These are phyloP conservation scores for Chelon labrosus DNA, from an alignment of 2,797 vertebrate genomes.

Conservation along the genomic window DNA sequence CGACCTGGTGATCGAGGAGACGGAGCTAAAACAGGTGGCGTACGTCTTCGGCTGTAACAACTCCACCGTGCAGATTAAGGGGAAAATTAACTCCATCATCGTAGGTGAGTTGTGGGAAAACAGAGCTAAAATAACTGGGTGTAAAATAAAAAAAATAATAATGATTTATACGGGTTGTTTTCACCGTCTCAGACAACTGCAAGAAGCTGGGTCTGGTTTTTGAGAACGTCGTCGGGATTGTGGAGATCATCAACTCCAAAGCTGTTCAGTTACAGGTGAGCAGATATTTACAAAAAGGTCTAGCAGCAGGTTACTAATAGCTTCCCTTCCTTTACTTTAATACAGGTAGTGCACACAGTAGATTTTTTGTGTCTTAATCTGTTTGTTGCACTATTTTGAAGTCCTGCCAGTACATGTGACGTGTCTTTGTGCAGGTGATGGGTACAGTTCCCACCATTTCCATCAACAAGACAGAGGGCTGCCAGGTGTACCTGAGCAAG, in stretches of 20 bases:
- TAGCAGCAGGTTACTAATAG: not conserved
- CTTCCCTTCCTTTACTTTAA: not conserved
- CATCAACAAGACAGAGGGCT: constrained; percentile 98
- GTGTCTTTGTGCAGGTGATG: constrained; percentile 86
- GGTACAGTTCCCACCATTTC: constrained; percentile 97
- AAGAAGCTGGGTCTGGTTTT: constrained; percentile 97
- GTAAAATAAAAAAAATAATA: not conserved
- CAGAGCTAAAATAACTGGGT: not conserved
- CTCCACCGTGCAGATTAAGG: constrained; percentile 94
- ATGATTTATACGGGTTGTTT: not conserved
- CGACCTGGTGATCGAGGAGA: constrained; percentile 92
- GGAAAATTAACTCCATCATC: constrained; percentile 98
- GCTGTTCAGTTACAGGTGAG: constrained; percentile 94
- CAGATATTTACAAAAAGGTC: not conserved
- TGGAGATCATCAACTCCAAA: constrained; percentile 97
- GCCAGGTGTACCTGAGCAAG: constrained; percentile 95
- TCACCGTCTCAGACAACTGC: constrained; percentile 90
- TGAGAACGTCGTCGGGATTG: constrained; percentile 96
- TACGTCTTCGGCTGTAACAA: constrained; percentile 94
- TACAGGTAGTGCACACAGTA: not conserved
- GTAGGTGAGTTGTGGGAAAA: constrained; percentile 75
- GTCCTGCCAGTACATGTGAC: not conserved
- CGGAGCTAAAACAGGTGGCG: constrained; percentile 95
- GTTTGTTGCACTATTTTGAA: not conserved
- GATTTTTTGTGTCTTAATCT: too few relatives aligned